phyloP scores from a whole-genome alignment of 2,113 vertebrate species.

The Anseranas semipalmata region DNA sequence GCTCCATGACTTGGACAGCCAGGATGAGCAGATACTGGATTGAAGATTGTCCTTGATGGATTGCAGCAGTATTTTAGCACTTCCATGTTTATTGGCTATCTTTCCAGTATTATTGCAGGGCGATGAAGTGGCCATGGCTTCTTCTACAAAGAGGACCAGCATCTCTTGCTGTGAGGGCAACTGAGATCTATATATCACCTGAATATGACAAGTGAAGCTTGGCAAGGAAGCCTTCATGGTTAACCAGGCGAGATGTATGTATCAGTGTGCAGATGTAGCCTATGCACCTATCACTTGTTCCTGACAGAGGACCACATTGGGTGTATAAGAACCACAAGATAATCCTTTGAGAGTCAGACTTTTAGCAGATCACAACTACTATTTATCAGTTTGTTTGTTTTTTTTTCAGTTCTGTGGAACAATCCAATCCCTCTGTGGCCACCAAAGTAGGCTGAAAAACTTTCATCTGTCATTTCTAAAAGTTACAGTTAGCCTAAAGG shows the following conservation, averaged over 20 bases:
- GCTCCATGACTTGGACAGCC: background rate
- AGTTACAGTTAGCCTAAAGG: background rate
- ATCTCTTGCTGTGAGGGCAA: background rate
- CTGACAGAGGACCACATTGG: fast-evolving
- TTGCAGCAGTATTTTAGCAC: background rate
- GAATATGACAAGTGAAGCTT: background rate
- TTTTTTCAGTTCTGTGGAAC: background rate
- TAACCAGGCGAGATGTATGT: background rate
- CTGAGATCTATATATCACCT: background rate
- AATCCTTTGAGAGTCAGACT: background rate
- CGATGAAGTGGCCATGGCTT: background rate
- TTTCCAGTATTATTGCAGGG: background rate
- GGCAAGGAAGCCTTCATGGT: background rate
- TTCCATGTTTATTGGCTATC: fast-evolving
- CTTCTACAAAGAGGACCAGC: background rate
- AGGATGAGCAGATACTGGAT: fast-evolving
- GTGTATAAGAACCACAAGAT: background rate
- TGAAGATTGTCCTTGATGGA: background rate
- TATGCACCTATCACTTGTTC: background rate
- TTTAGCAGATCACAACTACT: background rate
- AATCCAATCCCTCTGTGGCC: background rate
- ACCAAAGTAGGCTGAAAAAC: background rate
- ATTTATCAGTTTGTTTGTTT: too few relatives aligned
- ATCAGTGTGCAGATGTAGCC: fast-evolving
- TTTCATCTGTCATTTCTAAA: background rate